Percentiles rank a stretch among this genome's conserved stretches.
Evolutionary conservation across 2,113 vertebrate species (phyloP).

Genomic region (Mesembrinibis cayennensis): DNA sequence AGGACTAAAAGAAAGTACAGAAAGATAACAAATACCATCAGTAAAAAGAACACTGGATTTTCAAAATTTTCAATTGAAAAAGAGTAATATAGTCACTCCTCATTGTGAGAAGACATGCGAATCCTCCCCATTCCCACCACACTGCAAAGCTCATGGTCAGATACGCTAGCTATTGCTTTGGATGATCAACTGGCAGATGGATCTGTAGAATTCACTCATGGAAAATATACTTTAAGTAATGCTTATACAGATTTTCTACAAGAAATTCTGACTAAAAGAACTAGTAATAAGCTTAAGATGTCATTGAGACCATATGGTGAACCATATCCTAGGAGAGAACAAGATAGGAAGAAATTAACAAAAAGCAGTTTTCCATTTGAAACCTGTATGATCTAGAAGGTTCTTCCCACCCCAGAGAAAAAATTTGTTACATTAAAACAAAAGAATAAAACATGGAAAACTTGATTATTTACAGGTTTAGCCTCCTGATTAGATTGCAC

Average conservation of each 20-base stretch:
- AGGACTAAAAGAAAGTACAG: background rate
- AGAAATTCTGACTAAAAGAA: background rate
- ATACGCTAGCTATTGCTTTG: background rate
- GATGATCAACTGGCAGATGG: background rate
- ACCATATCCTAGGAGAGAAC: background rate
- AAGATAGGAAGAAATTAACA: background rate
- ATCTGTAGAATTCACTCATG: background rate
- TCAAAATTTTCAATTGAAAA: background rate
- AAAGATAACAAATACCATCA: background rate
- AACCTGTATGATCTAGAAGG: background rate
- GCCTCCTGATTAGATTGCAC: background rate
- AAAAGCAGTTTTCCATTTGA: background rate
- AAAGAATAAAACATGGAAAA: background rate
- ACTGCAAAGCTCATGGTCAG: background rate
- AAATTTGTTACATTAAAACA: background rate
- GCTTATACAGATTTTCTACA: background rate
- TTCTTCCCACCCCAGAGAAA: background rate
- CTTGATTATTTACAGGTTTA: background rate
- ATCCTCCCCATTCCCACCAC: fast-evolving
- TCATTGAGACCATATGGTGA: background rate
- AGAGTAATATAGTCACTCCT: background rate
- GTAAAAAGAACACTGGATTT: background rate
- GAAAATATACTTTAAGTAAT: background rate
- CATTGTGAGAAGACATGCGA: background rate
- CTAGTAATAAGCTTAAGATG: background rate